Evolutionary conservation across 2,888 invertebrate genomes (phyloP).

Genomic region (Lycocerus yunnanus): DNA sequence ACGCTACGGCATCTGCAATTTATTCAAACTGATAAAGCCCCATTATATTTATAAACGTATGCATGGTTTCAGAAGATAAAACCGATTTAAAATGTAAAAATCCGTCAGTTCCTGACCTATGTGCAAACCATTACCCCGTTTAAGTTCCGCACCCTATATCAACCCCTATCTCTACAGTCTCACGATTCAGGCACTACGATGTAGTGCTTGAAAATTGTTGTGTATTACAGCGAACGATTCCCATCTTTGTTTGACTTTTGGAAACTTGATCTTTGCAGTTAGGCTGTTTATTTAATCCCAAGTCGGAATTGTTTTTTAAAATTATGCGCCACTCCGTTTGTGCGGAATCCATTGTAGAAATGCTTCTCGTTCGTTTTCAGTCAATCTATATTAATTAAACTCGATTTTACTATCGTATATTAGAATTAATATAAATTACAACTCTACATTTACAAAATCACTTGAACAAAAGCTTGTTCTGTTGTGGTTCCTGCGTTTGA

Average conservation of each 20-base stretch:
- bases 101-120: slow-evolving; percentile 28
- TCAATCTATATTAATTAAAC: neutral
- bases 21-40: slow-evolving; percentile 11
- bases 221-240: slow-evolving; percentile 6
- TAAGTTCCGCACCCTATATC: slow-evolving; percentile 25
- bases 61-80: slow-evolving; percentile 24
- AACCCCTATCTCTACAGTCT: slow-evolving; percentile 17
- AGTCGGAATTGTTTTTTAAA: neutral
- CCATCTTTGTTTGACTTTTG: slow-evolving; percentile 9
- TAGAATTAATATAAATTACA: slow-evolving; percentile 4
- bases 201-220: slow-evolving; percentile 12
- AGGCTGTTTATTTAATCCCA: neutral
- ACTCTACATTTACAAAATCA: slow-evolving; percentile 17
- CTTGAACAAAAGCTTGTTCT: slow-evolving; percentile 17
- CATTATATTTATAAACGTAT: slow-evolving; percentile 25
- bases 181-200: slow-evolving; percentile 10
- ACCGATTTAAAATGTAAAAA: slow-evolving; percentile 32
- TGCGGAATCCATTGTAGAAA: neutral
- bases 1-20: slow-evolving; percentile 7
- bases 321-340: neutral
- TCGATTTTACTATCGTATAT: neutral
- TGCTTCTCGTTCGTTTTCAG: neutral
- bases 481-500: slow-evolving; percentile 31
- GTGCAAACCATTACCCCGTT: slow-evolving; percentile 29
- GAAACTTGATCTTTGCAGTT: neutral